Conservation (phyloP, 1,140 invertebrate species). For the Periplaneta americana region DNA sequence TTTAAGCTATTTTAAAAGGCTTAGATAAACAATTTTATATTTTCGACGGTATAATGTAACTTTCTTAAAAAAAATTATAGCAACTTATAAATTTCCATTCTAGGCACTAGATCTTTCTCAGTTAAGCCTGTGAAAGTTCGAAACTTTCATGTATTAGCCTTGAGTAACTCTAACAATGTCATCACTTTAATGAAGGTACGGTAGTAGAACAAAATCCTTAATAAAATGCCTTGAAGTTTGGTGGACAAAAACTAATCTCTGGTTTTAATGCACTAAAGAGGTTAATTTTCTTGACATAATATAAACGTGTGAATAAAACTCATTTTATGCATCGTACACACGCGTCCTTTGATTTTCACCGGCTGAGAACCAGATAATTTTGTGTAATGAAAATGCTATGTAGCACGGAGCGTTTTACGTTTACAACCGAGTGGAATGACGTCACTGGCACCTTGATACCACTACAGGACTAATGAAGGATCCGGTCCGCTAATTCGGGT, state of each 20-base stretch:
- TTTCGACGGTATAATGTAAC: no score
- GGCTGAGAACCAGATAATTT: neutral
- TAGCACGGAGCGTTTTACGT: neutral
- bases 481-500: neutral
- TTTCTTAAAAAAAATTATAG: no score
- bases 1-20: no score
- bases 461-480: neutral
- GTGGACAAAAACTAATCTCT: neutral
- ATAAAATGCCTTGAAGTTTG: neutral
- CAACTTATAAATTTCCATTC: no score
- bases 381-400: neutral
- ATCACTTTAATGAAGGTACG: no score
- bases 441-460: neutral
- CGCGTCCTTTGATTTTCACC: neutral
- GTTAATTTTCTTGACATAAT: neutral
- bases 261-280: neutral
- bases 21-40: no score
- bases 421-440: neutral
- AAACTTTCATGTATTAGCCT: no score
- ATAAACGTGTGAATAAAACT: neutral
- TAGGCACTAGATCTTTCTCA: no score
- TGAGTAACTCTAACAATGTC: no score
- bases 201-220: no score
- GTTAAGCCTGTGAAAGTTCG: no score
- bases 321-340: neutral